Conservation (phyloP, 2,888 invertebrate species). For the Tolmerus cingulatus region DNA sequence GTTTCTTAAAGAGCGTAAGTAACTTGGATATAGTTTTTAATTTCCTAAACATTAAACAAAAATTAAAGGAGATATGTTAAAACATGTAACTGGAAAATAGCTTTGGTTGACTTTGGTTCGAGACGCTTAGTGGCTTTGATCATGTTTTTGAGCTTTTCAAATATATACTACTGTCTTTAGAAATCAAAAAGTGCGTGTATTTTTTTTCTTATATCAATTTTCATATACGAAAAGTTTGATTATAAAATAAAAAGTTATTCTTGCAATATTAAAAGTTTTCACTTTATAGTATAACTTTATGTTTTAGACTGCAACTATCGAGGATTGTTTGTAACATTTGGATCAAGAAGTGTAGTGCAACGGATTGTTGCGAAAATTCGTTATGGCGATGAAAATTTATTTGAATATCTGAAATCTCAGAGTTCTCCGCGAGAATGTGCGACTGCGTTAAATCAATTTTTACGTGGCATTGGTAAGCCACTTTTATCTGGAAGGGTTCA, state of each 20-base stretch:
- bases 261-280: no score
- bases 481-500: slow-evolving; percentile 47
- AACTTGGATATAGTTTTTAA: not conserved
- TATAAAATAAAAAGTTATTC: no score
- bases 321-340: slow-evolving; percentile 47
- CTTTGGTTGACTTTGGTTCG: no score
- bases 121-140: no score
- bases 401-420: slow-evolving; percentile 37
- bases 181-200: no score
- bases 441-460: slow-evolving; percentile 44
- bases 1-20: slow-evolving; percentile 47
- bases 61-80: not conserved
- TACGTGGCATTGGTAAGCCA: slow-evolving; percentile 42
- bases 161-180: no score
- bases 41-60: not conserved
- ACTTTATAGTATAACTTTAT: not conserved
- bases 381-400: slow-evolving; percentile 44
- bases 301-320: slow-evolving; percentile 40
- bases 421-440: slow-evolving; percentile 49
- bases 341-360: slow-evolving; percentile 42
- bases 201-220: no score
- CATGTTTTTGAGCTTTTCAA: no score
- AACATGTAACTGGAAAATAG: no score
- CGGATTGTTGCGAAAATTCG: slow-evolving; percentile 46
- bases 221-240: no score